These are phyloP conservation scores for Ethmia dodecea DNA, from an alignment of 2,888 invertebrate species.

Conservation along the genomic window DNA sequence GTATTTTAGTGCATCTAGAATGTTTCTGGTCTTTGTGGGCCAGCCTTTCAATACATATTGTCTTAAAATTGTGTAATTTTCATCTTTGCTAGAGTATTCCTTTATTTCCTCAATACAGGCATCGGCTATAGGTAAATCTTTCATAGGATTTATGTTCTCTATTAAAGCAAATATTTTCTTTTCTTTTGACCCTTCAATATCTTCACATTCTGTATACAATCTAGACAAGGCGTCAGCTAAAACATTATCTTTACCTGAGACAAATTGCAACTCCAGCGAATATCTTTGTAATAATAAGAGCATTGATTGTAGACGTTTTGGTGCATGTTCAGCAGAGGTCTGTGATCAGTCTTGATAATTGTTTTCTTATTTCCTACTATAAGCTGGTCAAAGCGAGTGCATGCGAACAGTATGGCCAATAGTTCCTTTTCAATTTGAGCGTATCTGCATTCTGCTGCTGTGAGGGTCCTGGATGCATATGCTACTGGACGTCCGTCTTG, in stretches of 20 bases:
- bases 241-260: conserved; percentile 2
- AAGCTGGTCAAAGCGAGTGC: conserved; percentile 10
- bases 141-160: neutral
- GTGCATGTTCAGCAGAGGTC: too few species aligned
- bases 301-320: too few species aligned
- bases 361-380: too few species aligned
- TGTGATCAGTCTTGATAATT: too few species aligned
- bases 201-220: neutral
- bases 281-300: too few species aligned
- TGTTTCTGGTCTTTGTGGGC: too few species aligned
- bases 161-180: neutral
- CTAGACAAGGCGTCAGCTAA: conserved; percentile 2
- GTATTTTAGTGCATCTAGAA: too few species aligned
- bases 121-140: neutral
- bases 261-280: neutral
- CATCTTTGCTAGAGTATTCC: neutral
- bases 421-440: conserved; percentile 13
- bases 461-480: conserved; percentile 9
- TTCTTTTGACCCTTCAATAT: neutral
- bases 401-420: conserved; percentile 9
- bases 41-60: too few species aligned
- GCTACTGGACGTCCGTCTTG: conserved; percentile 10
- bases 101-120: neutral
- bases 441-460: conserved; percentile 6
- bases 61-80: too few species aligned